These are phyloP conservation scores for Platycheirus rosarum DNA, from an alignment of 2,888 invertebrate species.

Conservation along the genomic window DNA sequence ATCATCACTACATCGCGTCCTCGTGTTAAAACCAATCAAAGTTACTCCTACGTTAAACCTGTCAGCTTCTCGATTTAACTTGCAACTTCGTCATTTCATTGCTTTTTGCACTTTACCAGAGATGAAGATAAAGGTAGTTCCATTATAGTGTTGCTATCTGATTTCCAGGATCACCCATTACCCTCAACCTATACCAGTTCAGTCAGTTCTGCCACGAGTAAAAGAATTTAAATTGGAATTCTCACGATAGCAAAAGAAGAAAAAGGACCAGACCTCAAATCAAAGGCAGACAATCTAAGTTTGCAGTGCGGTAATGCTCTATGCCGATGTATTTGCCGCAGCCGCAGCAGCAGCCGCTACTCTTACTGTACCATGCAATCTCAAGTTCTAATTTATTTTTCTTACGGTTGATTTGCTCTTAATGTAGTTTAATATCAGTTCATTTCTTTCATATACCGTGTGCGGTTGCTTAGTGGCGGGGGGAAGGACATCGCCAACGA, in stretches of 20 bases:
- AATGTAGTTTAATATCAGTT: conserved; percentile 72
- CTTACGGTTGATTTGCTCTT: conserved; percentile 71
- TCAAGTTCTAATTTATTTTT: conserved; percentile 70
- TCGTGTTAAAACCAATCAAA: conserved; percentile 48
- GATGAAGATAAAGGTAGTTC: conserved; percentile 37
- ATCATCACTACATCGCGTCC: conserved; percentile 3
- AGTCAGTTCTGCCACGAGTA: conserved; percentile 17
- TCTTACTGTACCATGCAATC: conserved; percentile 36
- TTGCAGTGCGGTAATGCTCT: conserved; percentile 25
- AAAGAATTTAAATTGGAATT: conserved; percentile 63
- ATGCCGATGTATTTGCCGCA: conserved; percentile 9
- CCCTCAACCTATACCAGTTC: background rate
- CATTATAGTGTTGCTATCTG: conserved; percentile 58
- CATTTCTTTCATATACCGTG: conserved; percentile 66
- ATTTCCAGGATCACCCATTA: conserved; percentile 26
- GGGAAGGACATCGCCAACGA: conserved; percentile 26
- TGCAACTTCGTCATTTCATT: conserved; percentile 43
- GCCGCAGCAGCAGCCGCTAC: background rate
- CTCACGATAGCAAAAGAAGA: conserved; percentile 16
- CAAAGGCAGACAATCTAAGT: conserved; percentile 65
- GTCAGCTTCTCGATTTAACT: conserved; percentile 60
- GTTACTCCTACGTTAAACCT: conserved; percentile 32
- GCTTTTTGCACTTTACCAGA: conserved; percentile 19
- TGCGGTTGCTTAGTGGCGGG: conserved; percentile 8
- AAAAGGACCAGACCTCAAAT: conserved; percentile 35